phyloP scores from a whole-genome alignment of 2,888 invertebrate genomes.

The Chaetogeoica ovagalla region DNA sequence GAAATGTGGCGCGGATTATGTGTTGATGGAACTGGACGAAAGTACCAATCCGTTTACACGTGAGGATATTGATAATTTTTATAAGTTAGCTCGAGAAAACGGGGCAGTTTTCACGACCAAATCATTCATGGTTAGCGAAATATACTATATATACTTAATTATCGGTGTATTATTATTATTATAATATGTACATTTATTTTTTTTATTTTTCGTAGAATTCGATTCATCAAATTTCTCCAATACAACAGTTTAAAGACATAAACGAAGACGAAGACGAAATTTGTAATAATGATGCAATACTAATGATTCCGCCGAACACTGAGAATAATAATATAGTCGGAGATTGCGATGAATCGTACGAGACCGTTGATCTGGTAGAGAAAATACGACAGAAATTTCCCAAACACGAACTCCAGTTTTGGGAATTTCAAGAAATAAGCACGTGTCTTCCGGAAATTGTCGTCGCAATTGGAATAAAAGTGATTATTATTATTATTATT shows the following conservation, averaged over 20 bases:
- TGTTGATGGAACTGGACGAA: constrained; percentile 42
- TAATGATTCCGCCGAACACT: background rate
- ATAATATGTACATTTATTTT: background rate
- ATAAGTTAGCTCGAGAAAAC: constrained; percentile 42
- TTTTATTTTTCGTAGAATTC: constrained; percentile 31
- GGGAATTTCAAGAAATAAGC: constrained; percentile 46
- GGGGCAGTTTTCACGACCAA: constrained; percentile 40
- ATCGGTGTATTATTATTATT: background rate
- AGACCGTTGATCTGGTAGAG: constrained; percentile 27
- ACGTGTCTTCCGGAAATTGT: constrained; percentile 48
- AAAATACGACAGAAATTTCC: constrained; percentile 48
- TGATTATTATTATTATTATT: background rate
- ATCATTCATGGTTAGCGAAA: constrained; percentile 36
- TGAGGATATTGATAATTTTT: constrained; percentile 28
- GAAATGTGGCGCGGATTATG: constrained; percentile 45
- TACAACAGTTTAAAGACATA: constrained; percentile 34
- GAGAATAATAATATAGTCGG: background rate
- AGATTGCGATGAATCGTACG: background rate
- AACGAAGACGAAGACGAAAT: constrained; percentile 19
- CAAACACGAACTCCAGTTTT: constrained; percentile 47
- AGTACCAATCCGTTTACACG: constrained; percentile 28
- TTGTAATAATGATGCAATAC: constrained; percentile 1
- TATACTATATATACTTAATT: background rate
- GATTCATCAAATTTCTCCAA: constrained; percentile 44
- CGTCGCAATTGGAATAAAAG: constrained; percentile 43